A percentile compares a stretch with the other conserved stretches of the same genome.
phyloP scores from a whole-genome alignment of 2,888 invertebrate genomes.

The Dryococelus australis region DNA sequence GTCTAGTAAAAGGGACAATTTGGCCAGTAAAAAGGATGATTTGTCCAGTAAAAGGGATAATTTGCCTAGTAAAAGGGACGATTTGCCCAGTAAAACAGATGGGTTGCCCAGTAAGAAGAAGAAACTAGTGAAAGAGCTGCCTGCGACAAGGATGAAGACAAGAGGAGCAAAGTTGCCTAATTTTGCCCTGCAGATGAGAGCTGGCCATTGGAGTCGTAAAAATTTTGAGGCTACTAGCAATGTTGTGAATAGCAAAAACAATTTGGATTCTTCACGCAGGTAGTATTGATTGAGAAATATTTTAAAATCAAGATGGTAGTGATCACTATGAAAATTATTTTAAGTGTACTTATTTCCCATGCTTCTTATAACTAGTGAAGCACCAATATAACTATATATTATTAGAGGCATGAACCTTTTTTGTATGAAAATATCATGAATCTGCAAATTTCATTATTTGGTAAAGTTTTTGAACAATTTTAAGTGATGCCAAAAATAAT shows the following conservation, averaged over 20 bases:
- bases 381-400: too few relatives aligned
- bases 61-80: not conserved
- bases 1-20: not conserved
- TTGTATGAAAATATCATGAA: too few relatives aligned
- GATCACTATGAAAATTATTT: not conserved
- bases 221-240: slow-evolving; percentile 19
- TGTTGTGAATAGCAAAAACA: not conserved
- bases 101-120: not conserved
- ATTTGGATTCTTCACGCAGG: not conserved
- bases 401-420: too few relatives aligned
- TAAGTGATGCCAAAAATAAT: too few relatives aligned
- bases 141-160: slow-evolving; percentile 59
- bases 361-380: too few relatives aligned
- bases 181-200: slow-evolving; percentile 51
- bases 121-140: slow-evolving; percentile 49
- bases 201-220: slow-evolving; percentile 36
- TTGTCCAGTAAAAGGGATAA: slow-evolving; percentile 32
- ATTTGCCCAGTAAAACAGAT: not conserved
- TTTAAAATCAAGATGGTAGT: too few relatives aligned
- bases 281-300: not conserved
- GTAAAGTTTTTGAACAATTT: too few relatives aligned
- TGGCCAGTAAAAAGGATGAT: too few relatives aligned
- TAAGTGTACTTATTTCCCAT: not conserved
- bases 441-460: too few relatives aligned
- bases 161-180: slow-evolving; percentile 70